Percentiles rank a stretch among this genome's conserved stretches.
Evolutionary conservation across 1,140 invertebrate species (phyloP).

Genomic region (Plutomurus gul): DNA sequence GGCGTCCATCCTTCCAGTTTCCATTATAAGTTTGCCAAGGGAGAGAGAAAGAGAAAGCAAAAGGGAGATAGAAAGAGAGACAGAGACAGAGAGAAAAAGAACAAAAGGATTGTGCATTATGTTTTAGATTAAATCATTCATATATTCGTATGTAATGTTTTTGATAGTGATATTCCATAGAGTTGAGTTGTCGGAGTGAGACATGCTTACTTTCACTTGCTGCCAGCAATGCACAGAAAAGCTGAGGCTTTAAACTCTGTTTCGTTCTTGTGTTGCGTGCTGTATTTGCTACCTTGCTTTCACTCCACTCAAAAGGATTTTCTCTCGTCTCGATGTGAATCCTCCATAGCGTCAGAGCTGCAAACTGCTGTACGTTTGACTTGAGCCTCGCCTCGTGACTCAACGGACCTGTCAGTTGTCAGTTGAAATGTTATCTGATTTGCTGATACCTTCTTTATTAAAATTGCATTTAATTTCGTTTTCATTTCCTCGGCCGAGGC

Average conservation of each 20-base stretch:
- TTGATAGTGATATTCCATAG: not conserved
- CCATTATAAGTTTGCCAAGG: not conserved
- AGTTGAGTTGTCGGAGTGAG: slow-evolving; percentile 3
- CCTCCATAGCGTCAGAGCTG: not conserved
- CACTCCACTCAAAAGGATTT: not conserved
- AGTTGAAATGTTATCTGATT: too few relatives aligned
- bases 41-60: not conserved
- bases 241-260: too few relatives aligned
- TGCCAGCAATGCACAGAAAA: too few relatives aligned
- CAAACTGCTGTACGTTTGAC: not conserved
- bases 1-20: too few relatives aligned
- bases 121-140: slow-evolving; percentile 2
- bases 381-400: not conserved
- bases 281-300: not conserved
- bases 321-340: not conserved
- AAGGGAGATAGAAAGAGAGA: too few relatives aligned
- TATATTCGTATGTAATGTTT: not conserved
- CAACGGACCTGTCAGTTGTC: too few relatives aligned
- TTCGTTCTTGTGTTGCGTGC: too few relatives aligned
- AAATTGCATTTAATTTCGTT: too few relatives aligned
- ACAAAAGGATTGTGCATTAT: not conserved
- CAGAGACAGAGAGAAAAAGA: too few relatives aligned
- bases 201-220: too few relatives aligned
- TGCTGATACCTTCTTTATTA: too few relatives aligned
- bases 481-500: too few relatives aligned